phyloP scores from a whole-genome alignment of 2,797 vertebrate genomes.

The Salarias fasciatus region DNA sequence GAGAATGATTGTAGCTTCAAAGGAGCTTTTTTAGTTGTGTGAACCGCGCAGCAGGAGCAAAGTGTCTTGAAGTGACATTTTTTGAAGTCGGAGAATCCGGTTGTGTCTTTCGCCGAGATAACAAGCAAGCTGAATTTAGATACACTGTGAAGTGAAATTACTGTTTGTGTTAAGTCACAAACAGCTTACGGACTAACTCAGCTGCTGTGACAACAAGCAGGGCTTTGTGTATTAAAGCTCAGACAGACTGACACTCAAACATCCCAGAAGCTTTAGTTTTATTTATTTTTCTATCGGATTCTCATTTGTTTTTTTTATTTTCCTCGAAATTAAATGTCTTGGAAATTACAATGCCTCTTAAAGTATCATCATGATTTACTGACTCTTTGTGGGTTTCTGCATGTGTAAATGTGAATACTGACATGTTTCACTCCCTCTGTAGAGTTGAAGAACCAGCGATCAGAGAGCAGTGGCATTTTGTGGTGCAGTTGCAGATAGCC shows the following conservation, averaged over 20 bases:
- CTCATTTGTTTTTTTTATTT: not conserved
- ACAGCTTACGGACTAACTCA: slow-evolving; percentile 6
- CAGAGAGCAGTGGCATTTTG: no score
- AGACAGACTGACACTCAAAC: slow-evolving; percentile 8
- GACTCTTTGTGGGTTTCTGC: no score
- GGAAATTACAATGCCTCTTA: not conserved
- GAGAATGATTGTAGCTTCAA: slow-evolving; percentile 17
- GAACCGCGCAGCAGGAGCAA: not conserved
- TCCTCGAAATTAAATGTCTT: not conserved
- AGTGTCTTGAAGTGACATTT: slow-evolving; percentile 2
- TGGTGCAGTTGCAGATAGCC: no score
- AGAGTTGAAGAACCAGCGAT: no score
- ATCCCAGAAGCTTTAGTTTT: not conserved
- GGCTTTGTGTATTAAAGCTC: slow-evolving; percentile 6
- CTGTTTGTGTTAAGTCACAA: slow-evolving; percentile 31
- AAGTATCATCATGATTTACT: no score
- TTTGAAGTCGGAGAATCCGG: not conserved
- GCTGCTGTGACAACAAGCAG: slow-evolving; percentile 19
- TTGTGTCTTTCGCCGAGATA: slow-evolving; percentile 12
- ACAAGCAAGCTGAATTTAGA: slow-evolving; percentile 32
- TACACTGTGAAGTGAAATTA: slow-evolving; percentile 17
- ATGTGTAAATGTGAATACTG: no score
- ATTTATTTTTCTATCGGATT: not conserved
- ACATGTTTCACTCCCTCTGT: no score
- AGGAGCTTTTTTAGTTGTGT: slow-evolving; percentile 3